These are phyloP conservation scores for Chesias legatella DNA, from an alignment of 2,888 invertebrate species.

Conservation along the genomic window DNA sequence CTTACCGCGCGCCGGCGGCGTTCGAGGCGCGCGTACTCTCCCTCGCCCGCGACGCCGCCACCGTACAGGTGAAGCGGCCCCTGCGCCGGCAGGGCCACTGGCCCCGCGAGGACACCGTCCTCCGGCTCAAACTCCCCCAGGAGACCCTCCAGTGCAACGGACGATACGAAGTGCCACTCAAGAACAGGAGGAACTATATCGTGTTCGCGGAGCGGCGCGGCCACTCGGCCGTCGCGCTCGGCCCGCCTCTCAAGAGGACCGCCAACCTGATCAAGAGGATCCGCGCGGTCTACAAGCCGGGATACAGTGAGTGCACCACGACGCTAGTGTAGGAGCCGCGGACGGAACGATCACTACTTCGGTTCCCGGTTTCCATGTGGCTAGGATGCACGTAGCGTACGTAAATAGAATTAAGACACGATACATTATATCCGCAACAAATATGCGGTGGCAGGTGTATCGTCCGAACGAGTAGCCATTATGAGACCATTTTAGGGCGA, in stretches of 20 bases:
- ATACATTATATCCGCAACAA: slow-evolving; percentile 61
- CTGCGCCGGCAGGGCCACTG: slow-evolving; percentile 67
- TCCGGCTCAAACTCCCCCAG: slow-evolving; percentile 58
- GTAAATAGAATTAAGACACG: slow-evolving; percentile 48
- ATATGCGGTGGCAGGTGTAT: slow-evolving; percentile 73
- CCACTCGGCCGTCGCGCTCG: slow-evolving; percentile 69
- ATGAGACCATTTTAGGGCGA: slow-evolving; percentile 76
- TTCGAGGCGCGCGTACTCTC: slow-evolving; percentile 75
- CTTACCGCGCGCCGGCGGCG: slow-evolving; percentile 74
- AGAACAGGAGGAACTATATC: slow-evolving; percentile 70
- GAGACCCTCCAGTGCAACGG: slow-evolving; percentile 61
- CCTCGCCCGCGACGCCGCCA: slow-evolving; percentile 64
- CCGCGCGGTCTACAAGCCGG: slow-evolving; percentile 72
- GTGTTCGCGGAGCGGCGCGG: slow-evolving; percentile 73
- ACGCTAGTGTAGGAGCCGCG: too few species aligned
- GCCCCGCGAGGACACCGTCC: slow-evolving; percentile 62
- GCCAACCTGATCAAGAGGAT: slow-evolving; percentile 66
- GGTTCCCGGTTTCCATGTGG: slow-evolving; percentile 49
- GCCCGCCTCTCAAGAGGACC: slow-evolving; percentile 69
- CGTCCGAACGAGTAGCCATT: slow-evolving; percentile 72
- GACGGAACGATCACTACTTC: too few species aligned
- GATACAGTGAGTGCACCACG: slow-evolving; percentile 79
- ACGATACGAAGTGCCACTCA: slow-evolving; percentile 71
- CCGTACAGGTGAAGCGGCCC: slow-evolving; percentile 66
- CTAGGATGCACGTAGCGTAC: slow-evolving; percentile 26